A percentile compares a stretch with the other conserved stretches of the same genome.
These are phyloP conservation scores for Hyperoplus lanceolatus DNA, from an alignment of 2,797 vertebrate species.

Conservation along the genomic window DNA sequence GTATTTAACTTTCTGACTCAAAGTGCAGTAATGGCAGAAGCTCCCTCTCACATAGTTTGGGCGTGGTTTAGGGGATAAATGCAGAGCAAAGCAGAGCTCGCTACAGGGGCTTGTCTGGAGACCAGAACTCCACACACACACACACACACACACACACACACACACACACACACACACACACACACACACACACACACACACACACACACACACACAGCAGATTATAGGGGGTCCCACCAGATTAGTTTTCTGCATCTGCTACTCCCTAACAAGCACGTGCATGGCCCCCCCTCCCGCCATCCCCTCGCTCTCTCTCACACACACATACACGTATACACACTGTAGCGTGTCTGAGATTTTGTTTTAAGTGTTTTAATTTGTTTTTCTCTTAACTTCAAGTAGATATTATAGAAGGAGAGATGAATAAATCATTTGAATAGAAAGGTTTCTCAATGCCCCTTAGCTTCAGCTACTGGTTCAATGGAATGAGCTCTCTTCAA, in stretches of 20 bases:
- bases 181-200: conserved; percentile 39
- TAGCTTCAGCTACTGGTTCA: conserved; percentile 13
- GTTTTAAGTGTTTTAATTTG: too few species aligned
- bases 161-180: conserved; percentile 37
- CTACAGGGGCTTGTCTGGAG: conserved; percentile 73
- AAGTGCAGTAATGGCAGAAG: conserved; percentile 53
- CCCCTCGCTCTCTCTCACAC: conserved; percentile 43
- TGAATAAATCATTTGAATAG: too few species aligned
- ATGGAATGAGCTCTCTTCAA: conserved; percentile 2
- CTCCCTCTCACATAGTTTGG: conserved; percentile 51
- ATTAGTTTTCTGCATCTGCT: conserved; percentile 77
- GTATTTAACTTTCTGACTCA: conserved; percentile 69
- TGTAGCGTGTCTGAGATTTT: conserved; percentile 18
- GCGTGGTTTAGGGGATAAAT: conserved; percentile 67
- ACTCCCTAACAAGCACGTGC: conserved; percentile 57
- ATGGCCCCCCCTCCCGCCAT: neutral
- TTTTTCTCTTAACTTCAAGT: too few species aligned
- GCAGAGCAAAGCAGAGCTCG: conserved; percentile 52
- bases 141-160: conserved; percentile 38
- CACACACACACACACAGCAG: conserved; percentile 43
- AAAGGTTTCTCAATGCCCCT: too few species aligned
- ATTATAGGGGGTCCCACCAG: conserved; percentile 74
- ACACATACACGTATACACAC: conserved; percentile 16
- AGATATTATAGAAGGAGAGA: too few species aligned
- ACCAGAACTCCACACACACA: conserved; percentile 41